Conservation (phyloP, 1,140 invertebrate genomes). For the Euwallacea fornicatus region DNA sequence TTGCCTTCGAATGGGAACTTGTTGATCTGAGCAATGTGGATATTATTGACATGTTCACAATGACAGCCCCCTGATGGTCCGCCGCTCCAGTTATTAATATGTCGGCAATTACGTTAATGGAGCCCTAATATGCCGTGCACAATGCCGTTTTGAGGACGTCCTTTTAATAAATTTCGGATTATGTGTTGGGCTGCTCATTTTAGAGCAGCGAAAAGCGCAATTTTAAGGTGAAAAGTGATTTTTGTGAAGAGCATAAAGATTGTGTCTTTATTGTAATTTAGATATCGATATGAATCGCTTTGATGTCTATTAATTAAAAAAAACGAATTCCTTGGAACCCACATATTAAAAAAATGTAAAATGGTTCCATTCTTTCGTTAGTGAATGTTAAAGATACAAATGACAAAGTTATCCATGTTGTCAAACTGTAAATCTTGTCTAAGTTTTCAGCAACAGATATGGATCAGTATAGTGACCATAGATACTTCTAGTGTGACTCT, state of each 20-base stretch:
- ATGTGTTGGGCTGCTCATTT: constrained; percentile 34
- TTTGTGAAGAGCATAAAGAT: background rate
- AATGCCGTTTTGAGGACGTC: constrained; percentile 14
- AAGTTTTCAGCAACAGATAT: no score
- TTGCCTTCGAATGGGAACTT: constrained; percentile 47
- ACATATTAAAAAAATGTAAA: no score
- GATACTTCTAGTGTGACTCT: no score
- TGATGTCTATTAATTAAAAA: no score
- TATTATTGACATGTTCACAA: constrained; percentile 23
- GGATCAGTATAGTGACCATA: no score
- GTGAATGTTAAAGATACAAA: no score
- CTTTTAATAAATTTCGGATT: constrained; percentile 46
- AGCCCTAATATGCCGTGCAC: constrained; percentile 26
- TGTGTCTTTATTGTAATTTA: no score
- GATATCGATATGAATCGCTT: no score
- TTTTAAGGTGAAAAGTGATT: background rate
- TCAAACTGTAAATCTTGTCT: no score
- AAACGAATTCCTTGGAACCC: no score
- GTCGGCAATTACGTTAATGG: constrained; percentile 28
- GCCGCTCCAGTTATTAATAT: constrained; percentile 44
- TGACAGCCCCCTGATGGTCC: constrained; percentile 17
- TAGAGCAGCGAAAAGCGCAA: constrained; percentile 3
- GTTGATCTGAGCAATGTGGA: constrained; percentile 51
- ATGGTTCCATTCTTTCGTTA: no score
- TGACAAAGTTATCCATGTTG: no score